These are phyloP conservation scores for Drosophila sp. DNA, from an alignment of 1,140 invertebrate species.

Conservation along the genomic window DNA sequence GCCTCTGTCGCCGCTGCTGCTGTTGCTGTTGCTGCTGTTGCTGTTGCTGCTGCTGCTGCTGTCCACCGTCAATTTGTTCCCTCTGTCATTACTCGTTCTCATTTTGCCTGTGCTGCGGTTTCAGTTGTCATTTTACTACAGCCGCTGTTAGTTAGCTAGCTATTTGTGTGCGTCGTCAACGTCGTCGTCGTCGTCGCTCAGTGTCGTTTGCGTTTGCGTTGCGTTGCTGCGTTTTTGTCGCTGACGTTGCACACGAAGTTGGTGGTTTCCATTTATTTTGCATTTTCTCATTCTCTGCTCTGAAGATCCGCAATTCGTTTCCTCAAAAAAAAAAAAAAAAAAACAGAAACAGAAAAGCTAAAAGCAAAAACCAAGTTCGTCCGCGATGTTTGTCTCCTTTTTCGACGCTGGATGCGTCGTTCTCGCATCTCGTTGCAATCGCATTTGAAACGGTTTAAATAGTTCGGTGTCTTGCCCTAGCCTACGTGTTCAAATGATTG, in stretches of 20 bases:
- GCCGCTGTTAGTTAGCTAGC: conserved; percentile 78
- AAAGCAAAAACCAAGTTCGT: not conserved
- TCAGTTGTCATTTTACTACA: conserved; percentile 80
- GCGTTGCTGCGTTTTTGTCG: not conserved
- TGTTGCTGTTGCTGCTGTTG: conserved; percentile 17
- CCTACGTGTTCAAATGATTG: conserved; percentile 70
- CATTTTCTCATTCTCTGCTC: not conserved
- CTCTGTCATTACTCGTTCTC: conserved; percentile 74
- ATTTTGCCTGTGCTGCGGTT: conserved; percentile 71
- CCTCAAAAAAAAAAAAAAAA: not conserved
- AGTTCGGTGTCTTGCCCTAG: conserved; percentile 41
- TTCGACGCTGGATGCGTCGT: conserved; percentile 21
- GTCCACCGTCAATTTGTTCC: conserved; percentile 56
- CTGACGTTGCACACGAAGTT: conserved; percentile 26
- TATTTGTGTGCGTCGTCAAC: conserved; percentile 70
- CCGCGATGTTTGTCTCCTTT: conserved; percentile 13
- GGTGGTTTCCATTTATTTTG: conserved; percentile 13
- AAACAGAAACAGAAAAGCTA: too few species aligned
- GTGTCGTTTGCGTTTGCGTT: conserved; percentile 23
- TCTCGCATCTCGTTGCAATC: conserved; percentile 16
- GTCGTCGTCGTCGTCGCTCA: conserved; percentile 42
- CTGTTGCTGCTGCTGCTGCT: conserved; percentile 34
- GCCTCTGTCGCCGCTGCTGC: conserved; percentile 10
- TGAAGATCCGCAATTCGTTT: conserved; percentile 4
- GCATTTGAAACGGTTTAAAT: conserved; percentile 28